Conservation (phyloP, 2,797 vertebrate species). For the Ataeniobius toweri region DNA sequence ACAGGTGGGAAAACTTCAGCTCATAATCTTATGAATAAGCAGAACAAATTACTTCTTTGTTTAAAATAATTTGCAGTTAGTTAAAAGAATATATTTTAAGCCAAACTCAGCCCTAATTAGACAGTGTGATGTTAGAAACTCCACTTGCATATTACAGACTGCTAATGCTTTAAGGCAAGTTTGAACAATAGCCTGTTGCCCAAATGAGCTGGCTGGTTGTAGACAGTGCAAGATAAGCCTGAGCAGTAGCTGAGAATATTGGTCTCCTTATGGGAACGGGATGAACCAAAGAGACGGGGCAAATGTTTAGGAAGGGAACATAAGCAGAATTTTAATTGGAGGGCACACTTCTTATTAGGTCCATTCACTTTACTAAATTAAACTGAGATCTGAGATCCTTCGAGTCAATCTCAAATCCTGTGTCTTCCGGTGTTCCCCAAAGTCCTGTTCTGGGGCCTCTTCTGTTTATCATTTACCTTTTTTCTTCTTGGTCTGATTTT, state of each 20-base stretch:
- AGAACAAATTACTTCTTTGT: slow-evolving; percentile 62
- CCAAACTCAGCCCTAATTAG: neutral
- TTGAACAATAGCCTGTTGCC: slow-evolving; percentile 17
- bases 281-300: slow-evolving; percentile 11
- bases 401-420: neutral
- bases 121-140: neutral
- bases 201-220: slow-evolving; percentile 27
- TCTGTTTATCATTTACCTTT: neutral
- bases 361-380: neutral
- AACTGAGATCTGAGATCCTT: neutral
- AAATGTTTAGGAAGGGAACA: neutral
- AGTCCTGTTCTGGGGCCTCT: neutral
- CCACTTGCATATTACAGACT: neutral
- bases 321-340: neutral
- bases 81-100: slow-evolving; percentile 7
- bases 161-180: neutral
- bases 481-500: neutral
- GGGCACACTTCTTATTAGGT: neutral
- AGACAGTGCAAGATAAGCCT: slow-evolving; percentile 12
- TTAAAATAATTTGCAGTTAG: slow-evolving; percentile 32
- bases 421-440: neutral
- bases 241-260: slow-evolving; percentile 19
- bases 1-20: slow-evolving; percentile 64
- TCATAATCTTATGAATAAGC: slow-evolving; percentile 22
- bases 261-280: slow-evolving; percentile 34